Base-by-base conservation (phyloP, 2,888 invertebrate species). In the Oxystoma pomonae region DNA sequence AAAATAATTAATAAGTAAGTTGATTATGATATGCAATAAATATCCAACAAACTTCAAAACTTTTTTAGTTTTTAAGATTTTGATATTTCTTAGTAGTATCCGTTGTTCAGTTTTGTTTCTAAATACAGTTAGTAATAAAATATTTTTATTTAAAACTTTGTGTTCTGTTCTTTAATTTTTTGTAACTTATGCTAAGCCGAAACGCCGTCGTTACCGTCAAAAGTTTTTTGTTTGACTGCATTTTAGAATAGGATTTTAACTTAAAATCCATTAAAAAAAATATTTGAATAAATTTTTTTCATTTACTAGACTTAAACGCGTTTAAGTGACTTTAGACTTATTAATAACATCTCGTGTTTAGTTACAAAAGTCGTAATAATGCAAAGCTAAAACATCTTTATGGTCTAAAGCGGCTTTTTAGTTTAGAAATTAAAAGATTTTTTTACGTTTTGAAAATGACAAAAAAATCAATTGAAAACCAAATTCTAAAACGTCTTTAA, bases 241-340 rank as follows among this genome's bases (percentile, higher is more conserved):
- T 57, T 57, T 57, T 53, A 53, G 55, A 53, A 57, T 57, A 12
- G 3, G 5, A 12, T 16, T 57, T 57, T 17, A 57, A 16, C 20
- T 17, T 16, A 55, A 55, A 55, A 55, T 55, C 9, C 16, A 3
- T 57, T 7, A n/a, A 16, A 57, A 57, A 17, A 57, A 55, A 55
- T 55, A 55, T 55, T 55, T 55, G 9, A 16, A 55, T 55, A 55
- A 55, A 55, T 55, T 55, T 16, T 17, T 17, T 55, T 16, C n/a
- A 57, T 57, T 57, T 57, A 17, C 19, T 57, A 7, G 57, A 7
- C 57, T 57, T 57, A 57, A 57, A 20, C 18, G 57, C 20, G 5
- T 9, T 19, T 57, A 57, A 19, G 57, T 57, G 57, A 18, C 57
- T 57, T 57, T 57, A 57, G 57, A 57, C 7, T 9, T 57, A 57